Conservation (phyloP, 2,888 invertebrate species). For the Lasioglossum pauxillum region DNA sequence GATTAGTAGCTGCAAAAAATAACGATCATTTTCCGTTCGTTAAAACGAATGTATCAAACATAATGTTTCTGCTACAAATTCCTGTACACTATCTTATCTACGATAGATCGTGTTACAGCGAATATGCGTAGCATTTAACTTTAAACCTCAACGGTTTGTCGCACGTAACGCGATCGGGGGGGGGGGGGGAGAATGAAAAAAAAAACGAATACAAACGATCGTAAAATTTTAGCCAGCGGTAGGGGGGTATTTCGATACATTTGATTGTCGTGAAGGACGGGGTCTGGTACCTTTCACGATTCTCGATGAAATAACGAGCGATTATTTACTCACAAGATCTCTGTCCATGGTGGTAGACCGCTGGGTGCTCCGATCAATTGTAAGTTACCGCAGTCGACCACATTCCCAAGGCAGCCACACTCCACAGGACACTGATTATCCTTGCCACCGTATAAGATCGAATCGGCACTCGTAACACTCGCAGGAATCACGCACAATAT, state of each 20-base stretch:
- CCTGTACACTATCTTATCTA: slow-evolving; percentile 63
- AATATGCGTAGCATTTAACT: slow-evolving; percentile 24
- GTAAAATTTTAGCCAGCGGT: background rate
- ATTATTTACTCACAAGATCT: slow-evolving; percentile 79
- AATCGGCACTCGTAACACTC: slow-evolving; percentile 50
- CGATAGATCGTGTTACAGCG: slow-evolving; percentile 54
- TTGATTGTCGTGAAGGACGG: background rate
- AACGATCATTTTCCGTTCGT: background rate
- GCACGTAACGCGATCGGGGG: background rate
- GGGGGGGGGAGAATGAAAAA: background rate
- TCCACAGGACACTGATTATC: slow-evolving; percentile 79
- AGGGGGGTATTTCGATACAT: background rate
- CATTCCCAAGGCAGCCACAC: slow-evolving; percentile 81
- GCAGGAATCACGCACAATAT: slow-evolving; percentile 35
- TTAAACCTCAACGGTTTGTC: slow-evolving; percentile 23
- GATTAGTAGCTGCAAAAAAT: background rate
- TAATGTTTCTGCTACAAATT: slow-evolving; percentile 49
- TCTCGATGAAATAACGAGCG: slow-evolving; percentile 47
- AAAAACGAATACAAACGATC: background rate
- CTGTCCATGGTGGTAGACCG: slow-evolving; percentile 82
- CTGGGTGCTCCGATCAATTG: slow-evolving; percentile 80
- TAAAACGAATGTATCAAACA: slow-evolving; percentile 11
- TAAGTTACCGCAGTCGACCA: slow-evolving; percentile 80
- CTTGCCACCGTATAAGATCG: slow-evolving; percentile 42
- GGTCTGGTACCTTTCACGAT: background rate